Percentiles rank a stretch among this genome's conserved stretches.
Conservation (phyloP, 1,140 invertebrate species). For the Lutraria rhynchaena region DNA sequence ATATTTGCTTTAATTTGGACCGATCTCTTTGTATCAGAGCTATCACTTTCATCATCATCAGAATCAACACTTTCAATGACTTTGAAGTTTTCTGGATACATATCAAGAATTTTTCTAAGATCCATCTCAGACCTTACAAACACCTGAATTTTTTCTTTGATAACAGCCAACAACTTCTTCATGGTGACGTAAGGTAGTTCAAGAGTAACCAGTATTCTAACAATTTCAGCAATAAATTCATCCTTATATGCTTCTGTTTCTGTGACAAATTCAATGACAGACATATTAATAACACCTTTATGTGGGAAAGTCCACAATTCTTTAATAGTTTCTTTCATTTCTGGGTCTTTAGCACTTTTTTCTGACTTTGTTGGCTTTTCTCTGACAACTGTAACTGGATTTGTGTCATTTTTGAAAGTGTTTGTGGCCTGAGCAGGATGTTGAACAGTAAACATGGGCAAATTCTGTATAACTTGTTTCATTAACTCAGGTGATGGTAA, state of each 20-base stretch:
- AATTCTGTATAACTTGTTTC: slow-evolving; percentile 26
- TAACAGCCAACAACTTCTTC: slow-evolving; percentile 51
- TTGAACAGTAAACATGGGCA: slow-evolving; percentile 15
- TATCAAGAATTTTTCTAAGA: slow-evolving; percentile 52
- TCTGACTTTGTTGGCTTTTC: slow-evolving; percentile 7
- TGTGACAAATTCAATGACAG: slow-evolving; percentile 56
- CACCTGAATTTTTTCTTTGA: slow-evolving; percentile 47
- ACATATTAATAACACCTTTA: slow-evolving; percentile 43
- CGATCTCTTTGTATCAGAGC: slow-evolving; percentile 16
- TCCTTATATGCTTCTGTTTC: slow-evolving; percentile 54
- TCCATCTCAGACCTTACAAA: slow-evolving; percentile 35
- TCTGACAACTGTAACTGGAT: background rate
- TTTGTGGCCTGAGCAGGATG: background rate
- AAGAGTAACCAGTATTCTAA: slow-evolving; percentile 47
- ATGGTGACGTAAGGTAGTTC: slow-evolving; percentile 52
- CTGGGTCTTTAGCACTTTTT: slow-evolving; percentile 38
- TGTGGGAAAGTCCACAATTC: slow-evolving; percentile 51
- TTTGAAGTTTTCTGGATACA: slow-evolving; percentile 52
- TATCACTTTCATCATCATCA: slow-evolving; percentile 58
- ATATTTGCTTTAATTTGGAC: slow-evolving; percentile 53
- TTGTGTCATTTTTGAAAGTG: slow-evolving; percentile 30
- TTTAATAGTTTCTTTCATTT: slow-evolving; percentile 50
- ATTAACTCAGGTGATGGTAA: slow-evolving; percentile 35
- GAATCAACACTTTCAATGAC: slow-evolving; percentile 39
- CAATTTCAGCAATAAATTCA: slow-evolving; percentile 53